These are phyloP conservation scores for Petroica traversi DNA, from an alignment of 2,113 vertebrate genomes.

Conservation along the genomic window DNA sequence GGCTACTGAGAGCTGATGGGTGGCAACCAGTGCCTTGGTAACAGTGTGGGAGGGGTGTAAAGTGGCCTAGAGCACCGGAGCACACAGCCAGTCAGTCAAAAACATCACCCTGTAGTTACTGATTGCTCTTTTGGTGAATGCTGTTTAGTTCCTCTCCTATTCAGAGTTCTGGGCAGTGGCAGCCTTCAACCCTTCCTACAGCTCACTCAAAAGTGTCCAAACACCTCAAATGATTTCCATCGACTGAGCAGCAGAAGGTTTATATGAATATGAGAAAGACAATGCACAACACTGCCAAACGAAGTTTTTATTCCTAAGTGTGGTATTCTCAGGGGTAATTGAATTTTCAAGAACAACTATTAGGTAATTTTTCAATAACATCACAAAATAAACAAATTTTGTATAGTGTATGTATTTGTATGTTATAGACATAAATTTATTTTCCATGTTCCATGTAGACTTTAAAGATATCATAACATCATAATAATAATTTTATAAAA, in stretches of 20 bases:
- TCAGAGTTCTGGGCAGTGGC: background rate
- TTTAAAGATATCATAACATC: background rate
- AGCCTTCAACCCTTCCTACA: background rate
- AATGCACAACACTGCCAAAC: background rate
- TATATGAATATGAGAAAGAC: background rate
- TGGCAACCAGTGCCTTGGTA: background rate
- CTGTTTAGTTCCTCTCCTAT: background rate
- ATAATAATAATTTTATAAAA: background rate
- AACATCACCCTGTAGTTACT: fast-evolving
- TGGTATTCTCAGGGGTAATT: background rate
- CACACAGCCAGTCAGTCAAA: background rate
- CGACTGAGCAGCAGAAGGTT: background rate
- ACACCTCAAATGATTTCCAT: fast-evolving
- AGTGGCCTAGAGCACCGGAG: background rate
- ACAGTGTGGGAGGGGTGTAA: background rate
- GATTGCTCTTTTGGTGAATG: background rate
- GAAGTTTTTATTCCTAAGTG: background rate
- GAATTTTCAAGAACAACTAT: background rate
- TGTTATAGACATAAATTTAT: background rate
- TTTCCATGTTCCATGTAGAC: background rate
- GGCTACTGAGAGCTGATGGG: background rate
- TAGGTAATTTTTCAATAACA: background rate
- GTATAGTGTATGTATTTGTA: background rate
- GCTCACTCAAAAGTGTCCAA: background rate
- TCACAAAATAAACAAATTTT: background rate